Evolutionary conservation across 2,888 invertebrate genomes (phyloP).

Genomic region (Eueremaeus valkanovi): DNA sequence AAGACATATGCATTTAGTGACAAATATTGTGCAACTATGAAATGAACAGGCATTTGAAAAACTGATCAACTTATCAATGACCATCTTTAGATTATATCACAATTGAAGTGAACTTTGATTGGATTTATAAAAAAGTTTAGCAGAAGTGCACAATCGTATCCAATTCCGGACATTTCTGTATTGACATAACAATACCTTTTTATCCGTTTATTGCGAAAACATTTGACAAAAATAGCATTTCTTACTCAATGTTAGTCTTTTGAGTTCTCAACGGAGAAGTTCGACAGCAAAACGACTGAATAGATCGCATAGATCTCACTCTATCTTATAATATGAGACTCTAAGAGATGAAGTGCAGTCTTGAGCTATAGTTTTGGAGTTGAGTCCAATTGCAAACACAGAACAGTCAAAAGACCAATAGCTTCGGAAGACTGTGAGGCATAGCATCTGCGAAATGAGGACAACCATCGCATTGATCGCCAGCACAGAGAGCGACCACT

Average conservation of each 20-base stretch:
- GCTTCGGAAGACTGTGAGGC: background rate
- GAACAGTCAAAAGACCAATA: background rate
- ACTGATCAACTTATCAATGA: too few relatives aligned
- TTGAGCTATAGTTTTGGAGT: background rate
- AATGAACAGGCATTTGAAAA: too few relatives aligned
- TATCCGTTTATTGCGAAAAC: conserved; percentile 1
- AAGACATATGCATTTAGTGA: too few relatives aligned
- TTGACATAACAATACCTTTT: background rate
- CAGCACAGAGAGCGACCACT: conserved; percentile 8
- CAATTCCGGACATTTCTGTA: background rate
- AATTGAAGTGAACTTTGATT: too few relatives aligned
- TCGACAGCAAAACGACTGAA: conserved; percentile 5
- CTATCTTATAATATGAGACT: background rate
- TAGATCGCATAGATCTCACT: conserved; percentile 1
- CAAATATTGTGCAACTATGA: too few relatives aligned
- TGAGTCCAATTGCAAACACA: background rate
- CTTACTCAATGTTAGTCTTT: background rate
- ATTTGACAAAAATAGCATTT: background rate
- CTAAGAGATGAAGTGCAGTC: too few relatives aligned
- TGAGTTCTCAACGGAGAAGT: conserved; percentile 1
- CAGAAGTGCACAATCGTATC: background rate
- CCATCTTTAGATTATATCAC: too few relatives aligned
- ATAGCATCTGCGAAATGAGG: conserved; percentile 23
- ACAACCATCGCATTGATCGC: background rate
- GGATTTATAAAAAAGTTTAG: background rate